phyloP scores from a whole-genome alignment of 2,797 vertebrate genomes.

The Moxostoma hubbsi region DNA sequence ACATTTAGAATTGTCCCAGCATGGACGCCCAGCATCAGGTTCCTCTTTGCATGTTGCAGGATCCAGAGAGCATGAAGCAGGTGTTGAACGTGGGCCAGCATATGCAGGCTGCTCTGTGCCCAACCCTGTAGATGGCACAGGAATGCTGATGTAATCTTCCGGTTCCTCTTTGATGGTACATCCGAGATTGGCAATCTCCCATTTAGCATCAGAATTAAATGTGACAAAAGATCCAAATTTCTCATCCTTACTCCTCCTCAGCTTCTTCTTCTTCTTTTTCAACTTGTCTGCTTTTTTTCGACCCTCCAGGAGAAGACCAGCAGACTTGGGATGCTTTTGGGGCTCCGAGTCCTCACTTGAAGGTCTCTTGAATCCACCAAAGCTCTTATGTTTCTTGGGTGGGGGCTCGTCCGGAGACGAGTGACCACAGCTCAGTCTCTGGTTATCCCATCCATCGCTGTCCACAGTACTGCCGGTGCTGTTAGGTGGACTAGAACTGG shows the following conservation, averaged over 20 bases:
- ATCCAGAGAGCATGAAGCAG: constrained; percentile 62
- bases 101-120: not conserved
- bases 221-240: constrained; percentile 35
- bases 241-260: constrained; percentile 72
- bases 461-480: constrained; percentile 94
- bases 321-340: constrained; percentile 77
- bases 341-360: constrained; percentile 56
- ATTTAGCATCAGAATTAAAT: constrained; percentile 20
- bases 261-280: constrained; percentile 89
- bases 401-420: constrained; percentile 66
- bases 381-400: constrained; percentile 74
- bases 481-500: constrained; percentile 94
- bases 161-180: constrained; percentile 85
- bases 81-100: constrained; percentile 5
- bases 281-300: constrained; percentile 89
- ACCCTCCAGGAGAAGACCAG: constrained; percentile 83
- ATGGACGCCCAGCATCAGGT: constrained; percentile 67
- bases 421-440: constrained; percentile 73
- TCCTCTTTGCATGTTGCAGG: constrained; percentile 75
- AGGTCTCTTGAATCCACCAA: constrained; percentile 75
- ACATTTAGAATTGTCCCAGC: constrained; percentile 68
- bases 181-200: constrained; percentile 61
- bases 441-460: constrained; percentile 91
- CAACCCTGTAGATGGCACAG: constrained; percentile 58
- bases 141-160: constrained; percentile 79